These are phyloP conservation scores for Hypothenemus hampei DNA, from an alignment of 1,140 invertebrate genomes.

Conservation along the genomic window DNA sequence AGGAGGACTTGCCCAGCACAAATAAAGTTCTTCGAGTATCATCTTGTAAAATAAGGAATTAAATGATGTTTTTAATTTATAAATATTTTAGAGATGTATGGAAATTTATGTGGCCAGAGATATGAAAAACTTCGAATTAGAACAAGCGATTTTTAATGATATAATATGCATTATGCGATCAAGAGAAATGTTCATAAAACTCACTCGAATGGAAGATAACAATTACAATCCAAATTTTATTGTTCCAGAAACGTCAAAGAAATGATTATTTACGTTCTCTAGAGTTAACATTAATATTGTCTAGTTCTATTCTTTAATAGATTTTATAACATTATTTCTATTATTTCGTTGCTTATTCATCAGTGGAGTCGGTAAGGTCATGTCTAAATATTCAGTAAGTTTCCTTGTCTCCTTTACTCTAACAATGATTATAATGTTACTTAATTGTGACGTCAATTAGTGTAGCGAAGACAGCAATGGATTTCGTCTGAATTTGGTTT, in stretches of 20 bases:
- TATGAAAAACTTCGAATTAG: constrained; percentile 17
- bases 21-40: constrained; percentile 9
- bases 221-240: constrained; percentile 8
- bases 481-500: no score
- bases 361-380: constrained; percentile 22
- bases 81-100: constrained; percentile 12
- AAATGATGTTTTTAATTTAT: constrained; percentile 2
- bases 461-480: no score
- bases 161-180: constrained; percentile 24
- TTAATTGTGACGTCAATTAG: no score
- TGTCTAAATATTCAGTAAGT: constrained; percentile 63
- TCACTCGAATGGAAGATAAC: constrained; percentile 8
- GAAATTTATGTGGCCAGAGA: constrained; percentile 21
- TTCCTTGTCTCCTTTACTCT: constrained; percentile 85
- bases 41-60: background rate
- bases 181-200: constrained; percentile 21
- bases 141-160: constrained; percentile 13
- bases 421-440: no score
- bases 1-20: constrained; percentile 17
- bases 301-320: no score
- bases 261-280: no score
- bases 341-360: no score
- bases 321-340: no score
- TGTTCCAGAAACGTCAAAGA: no score
- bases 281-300: no score